Evolutionary conservation across 2,797 vertebrate genomes (phyloP).

Genomic region (Pipistrellus kuhlii): DNA sequence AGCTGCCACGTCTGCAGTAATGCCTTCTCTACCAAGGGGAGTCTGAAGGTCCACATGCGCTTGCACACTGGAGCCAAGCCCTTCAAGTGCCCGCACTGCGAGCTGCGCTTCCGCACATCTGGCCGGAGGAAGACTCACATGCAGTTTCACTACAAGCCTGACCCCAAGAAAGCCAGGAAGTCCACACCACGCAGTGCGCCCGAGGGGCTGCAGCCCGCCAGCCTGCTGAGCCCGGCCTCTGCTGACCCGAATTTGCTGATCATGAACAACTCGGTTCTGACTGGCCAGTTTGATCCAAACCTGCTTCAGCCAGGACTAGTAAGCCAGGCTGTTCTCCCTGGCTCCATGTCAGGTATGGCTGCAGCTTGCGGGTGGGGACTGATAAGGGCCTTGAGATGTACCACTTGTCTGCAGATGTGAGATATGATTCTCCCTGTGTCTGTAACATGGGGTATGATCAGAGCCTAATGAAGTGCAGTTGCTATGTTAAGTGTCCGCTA

Average conservation of each 20-base stretch:
- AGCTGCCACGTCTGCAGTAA: slow-evolving; percentile 99
- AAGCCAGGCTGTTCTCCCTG: slow-evolving; percentile 96
- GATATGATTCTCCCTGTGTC: background rate
- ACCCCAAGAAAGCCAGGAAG: slow-evolving; percentile 91
- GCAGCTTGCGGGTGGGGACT: background rate
- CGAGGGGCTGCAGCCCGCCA: slow-evolving; percentile 90
- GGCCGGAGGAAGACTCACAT: slow-evolving; percentile 99
- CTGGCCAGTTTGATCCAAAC: slow-evolving; percentile 94
- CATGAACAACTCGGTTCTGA: slow-evolving; percentile 93
- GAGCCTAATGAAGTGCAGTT: background rate
- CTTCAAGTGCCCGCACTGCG: slow-evolving; percentile 98
- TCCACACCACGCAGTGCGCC: slow-evolving; percentile 79
- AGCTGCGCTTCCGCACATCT: slow-evolving; percentile 97
- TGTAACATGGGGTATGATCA: background rate
- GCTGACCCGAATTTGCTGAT: slow-evolving; percentile 94
- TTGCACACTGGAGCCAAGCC: slow-evolving; percentile 98
- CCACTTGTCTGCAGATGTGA: background rate
- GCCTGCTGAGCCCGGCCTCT: slow-evolving; percentile 89
- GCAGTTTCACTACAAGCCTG: slow-evolving; percentile 94
- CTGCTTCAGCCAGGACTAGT: slow-evolving; percentile 95
- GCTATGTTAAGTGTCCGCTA: background rate
- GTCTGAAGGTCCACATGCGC: slow-evolving; percentile 99
- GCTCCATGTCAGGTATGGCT: slow-evolving; percentile 95
- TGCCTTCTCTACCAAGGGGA: slow-evolving; percentile 98
- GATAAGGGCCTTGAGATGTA: background rate